Evolutionary conservation across 2,113 vertebrate genomes (phyloP).

Genomic region (Phaethon lepturus): DNA sequence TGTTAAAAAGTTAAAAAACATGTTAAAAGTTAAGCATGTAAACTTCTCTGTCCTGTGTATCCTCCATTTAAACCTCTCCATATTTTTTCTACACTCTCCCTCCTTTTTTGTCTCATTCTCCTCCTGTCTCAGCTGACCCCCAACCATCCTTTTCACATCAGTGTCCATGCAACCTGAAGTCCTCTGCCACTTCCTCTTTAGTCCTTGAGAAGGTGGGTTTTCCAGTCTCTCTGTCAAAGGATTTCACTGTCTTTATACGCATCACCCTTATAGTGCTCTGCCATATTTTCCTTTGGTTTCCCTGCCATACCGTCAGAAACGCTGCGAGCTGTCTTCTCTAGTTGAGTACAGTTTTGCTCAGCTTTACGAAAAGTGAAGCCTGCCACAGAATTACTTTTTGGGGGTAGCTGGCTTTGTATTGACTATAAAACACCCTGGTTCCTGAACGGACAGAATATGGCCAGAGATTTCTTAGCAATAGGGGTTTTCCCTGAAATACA

Average conservation of each 20-base stretch:
- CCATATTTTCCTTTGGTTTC: background rate
- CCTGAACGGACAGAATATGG: background rate
- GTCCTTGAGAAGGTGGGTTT: background rate
- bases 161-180: background rate
- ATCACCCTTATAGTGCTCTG: background rate
- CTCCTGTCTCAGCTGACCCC: background rate
- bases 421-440: background rate
- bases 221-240: background rate
- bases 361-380: background rate
- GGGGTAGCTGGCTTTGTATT: background rate
- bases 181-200: background rate
- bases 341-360: background rate
- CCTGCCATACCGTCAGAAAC: background rate
- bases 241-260: background rate
- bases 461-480: background rate
- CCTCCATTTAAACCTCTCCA: background rate
- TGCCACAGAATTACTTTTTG: background rate
- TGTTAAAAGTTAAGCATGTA: background rate
- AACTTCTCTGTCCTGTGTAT: background rate
- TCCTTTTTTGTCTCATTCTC: background rate
- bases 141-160: background rate
- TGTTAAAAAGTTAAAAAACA: too few relatives aligned
- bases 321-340: background rate
- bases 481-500: background rate
- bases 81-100: background rate